Evolutionary conservation across 2,797 vertebrate genomes (phyloP), one percentile per base, ranked within the genome.

Genomic region (Rachycentron canadum): DNA sequence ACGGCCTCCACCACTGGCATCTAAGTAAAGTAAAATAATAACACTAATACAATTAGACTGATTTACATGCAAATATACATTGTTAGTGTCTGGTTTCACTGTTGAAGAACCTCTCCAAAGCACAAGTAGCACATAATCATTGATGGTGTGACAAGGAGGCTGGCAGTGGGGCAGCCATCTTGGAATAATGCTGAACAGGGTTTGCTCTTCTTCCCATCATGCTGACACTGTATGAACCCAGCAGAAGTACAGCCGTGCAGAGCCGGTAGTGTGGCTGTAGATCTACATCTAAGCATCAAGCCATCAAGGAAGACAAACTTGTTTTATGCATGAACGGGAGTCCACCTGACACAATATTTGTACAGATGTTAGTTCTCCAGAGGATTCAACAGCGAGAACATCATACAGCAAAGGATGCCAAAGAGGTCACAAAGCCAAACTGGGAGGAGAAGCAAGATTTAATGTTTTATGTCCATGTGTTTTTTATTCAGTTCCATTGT

Each of bases 341-440:
- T 78, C 55, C 77, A 86, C 82, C 84, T 86, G 77, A 75, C 72
- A 73, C 67, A 87, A 79, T 86, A 84, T 88, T 89, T 85, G 58
- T 21, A 71, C 86, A 89, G 81, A 91, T 90, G 88, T 83, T 60
- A 61, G 60, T 47, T 49, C 77, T 73, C 78, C 3, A 32, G 69
- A 14, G 71, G 88, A 86, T 77, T 72, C 41, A 66, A 34, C 41
- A 64, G 62, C 5, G 58, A 26, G 76, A 73, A 69, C 80, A 50
- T 86, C 69, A 55, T 13, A 59, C 14, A 9, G 32, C 38, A n/a
- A 57, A 60, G 10, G 49, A 57, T 68, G 49, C 71, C 74, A 69
- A 25, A 25, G n/a, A 7, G 57, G 69, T 73, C 61, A 61, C 55
- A 28, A 69, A 77, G 53, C 23, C 69, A 73, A 78, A 72, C 26